phyloP scores from a whole-genome alignment of 2,888 invertebrate species.

The Hydroisotoma schaefferi region DNA sequence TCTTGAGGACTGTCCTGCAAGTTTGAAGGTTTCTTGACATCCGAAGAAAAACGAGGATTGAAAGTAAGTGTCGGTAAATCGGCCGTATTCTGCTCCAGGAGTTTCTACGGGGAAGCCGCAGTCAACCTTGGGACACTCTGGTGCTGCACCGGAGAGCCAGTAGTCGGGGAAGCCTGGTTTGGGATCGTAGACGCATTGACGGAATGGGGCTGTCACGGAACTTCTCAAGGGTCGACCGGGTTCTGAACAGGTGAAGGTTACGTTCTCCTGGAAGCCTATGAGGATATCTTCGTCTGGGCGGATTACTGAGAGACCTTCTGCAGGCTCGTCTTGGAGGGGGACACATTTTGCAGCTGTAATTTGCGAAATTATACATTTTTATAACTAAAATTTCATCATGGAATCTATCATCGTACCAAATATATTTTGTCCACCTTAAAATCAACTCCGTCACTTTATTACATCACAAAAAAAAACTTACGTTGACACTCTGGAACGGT shows the following conservation, averaged over 20 bases:
- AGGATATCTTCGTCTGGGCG: slow-evolving; percentile 76
- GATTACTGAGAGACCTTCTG: slow-evolving; percentile 75
- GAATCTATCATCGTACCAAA: slow-evolving; percentile 2
- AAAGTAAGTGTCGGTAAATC: slow-evolving; percentile 79
- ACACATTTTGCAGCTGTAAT: slow-evolving; percentile 82
- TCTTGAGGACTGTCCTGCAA: slow-evolving; percentile 85
- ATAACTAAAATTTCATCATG: not conserved
- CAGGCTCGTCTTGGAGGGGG: slow-evolving; percentile 80
- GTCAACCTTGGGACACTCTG: slow-evolving; percentile 81
- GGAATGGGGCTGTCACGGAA: slow-evolving; percentile 77
- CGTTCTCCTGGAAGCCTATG: slow-evolving; percentile 85
- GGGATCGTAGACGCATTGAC: slow-evolving; percentile 95
- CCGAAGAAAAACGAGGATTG: slow-evolving; percentile 94
- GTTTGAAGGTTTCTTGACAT: slow-evolving; percentile 90
- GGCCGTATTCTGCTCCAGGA: slow-evolving; percentile 89
- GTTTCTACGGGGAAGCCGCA: slow-evolving; percentile 89
- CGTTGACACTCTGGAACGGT: slow-evolving; percentile 89
- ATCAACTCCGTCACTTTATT: too few species aligned
- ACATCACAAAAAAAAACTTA: too few species aligned
- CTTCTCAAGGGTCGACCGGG: slow-evolving; percentile 73
- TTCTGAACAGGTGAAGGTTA: slow-evolving; percentile 75
- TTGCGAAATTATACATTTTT: not conserved
- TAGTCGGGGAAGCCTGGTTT: slow-evolving; percentile 84
- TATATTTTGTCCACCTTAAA: too few species aligned
- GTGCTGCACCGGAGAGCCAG: slow-evolving; percentile 81